phyloP scores from a whole-genome alignment of 2,888 invertebrate species.

The Trissolcus japonicus region DNA sequence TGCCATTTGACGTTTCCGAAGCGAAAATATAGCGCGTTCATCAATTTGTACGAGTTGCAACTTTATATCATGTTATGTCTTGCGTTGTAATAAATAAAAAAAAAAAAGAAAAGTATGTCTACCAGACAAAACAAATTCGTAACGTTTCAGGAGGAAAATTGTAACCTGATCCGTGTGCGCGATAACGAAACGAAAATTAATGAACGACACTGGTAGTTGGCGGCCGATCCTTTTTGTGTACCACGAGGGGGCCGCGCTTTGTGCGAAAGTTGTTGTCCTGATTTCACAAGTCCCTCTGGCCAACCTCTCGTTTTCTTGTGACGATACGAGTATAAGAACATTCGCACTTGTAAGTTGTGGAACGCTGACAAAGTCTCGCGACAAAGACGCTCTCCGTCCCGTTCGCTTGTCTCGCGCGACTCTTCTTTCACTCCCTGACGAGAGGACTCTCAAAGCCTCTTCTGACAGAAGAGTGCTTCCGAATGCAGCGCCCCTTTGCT shows the following conservation, averaged over 20 bases:
- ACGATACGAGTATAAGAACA: slow-evolving; percentile 65
- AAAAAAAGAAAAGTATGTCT: no score
- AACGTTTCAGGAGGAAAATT: no score
- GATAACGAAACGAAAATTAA: slow-evolving; percentile 44
- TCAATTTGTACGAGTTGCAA: slow-evolving; percentile 1
- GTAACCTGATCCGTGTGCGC: no score
- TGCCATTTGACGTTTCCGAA: slow-evolving; percentile 8
- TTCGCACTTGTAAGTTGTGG: slow-evolving; percentile 61
- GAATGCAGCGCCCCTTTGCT: slow-evolving; percentile 28
- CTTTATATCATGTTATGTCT: no score
- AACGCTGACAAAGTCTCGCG: slow-evolving; percentile 71
- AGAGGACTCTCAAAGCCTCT: slow-evolving; percentile 72
- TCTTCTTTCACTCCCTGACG: slow-evolving; percentile 63
- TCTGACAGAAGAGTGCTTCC: slow-evolving; percentile 68
- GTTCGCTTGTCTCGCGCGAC: slow-evolving; percentile 17
- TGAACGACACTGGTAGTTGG: slow-evolving; percentile 33
- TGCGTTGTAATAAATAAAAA: no score
- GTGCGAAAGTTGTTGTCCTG: slow-evolving; percentile 53
- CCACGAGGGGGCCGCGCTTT: slow-evolving; percentile 33
- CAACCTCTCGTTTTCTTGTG: slow-evolving; percentile 62
- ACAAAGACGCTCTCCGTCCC: slow-evolving; percentile 51
- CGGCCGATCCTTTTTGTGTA: slow-evolving; percentile 49
- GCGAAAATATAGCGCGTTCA: slow-evolving; percentile 26
- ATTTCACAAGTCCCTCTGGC: slow-evolving; percentile 52
- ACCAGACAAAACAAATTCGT: no score